Evolutionary conservation across 2,888 invertebrate species (phyloP).

Genomic region (Hypena proboscidalis): DNA sequence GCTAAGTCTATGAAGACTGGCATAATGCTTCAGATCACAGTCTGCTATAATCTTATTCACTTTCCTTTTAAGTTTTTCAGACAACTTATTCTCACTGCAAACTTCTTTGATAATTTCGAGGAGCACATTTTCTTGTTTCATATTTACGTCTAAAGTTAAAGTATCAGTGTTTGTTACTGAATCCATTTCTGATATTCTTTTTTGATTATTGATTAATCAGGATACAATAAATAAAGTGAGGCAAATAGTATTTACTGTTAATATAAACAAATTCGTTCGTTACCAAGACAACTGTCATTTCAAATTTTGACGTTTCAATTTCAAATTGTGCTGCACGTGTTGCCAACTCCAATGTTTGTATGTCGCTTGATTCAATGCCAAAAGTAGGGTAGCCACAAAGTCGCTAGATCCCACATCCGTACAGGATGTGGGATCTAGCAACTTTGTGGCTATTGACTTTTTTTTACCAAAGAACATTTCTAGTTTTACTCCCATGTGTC

Average conservation of each 20-base stretch:
- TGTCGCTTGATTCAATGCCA: too few relatives aligned
- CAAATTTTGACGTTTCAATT: slow-evolving; percentile 6
- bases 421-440: too few relatives aligned
- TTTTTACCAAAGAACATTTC: too few relatives aligned
- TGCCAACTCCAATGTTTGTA: slow-evolving; percentile 1
- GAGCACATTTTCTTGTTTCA: slow-evolving; percentile 65
- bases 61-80: slow-evolving; percentile 65
- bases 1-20: slow-evolving; percentile 72
- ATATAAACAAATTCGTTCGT: slow-evolving; percentile 20
- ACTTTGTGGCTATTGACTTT: too few relatives aligned
- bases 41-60: slow-evolving; percentile 72
- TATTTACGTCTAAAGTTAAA: slow-evolving; percentile 50
- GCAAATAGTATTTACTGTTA: background rate
- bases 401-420: too few relatives aligned
- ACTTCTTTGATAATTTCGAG: slow-evolving; percentile 71
- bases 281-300: slow-evolving; percentile 38
- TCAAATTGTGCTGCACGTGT: background rate
- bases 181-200: slow-evolving; percentile 55
- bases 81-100: slow-evolving; percentile 58
- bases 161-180: slow-evolving; percentile 60
- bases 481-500: too few relatives aligned
- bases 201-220: too few relatives aligned
- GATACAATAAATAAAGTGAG: too few relatives aligned
- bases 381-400: too few relatives aligned
- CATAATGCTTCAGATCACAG: slow-evolving; percentile 69